Base-by-base conservation (phyloP, 1,140 invertebrate species). In the Atta texana region DNA sequence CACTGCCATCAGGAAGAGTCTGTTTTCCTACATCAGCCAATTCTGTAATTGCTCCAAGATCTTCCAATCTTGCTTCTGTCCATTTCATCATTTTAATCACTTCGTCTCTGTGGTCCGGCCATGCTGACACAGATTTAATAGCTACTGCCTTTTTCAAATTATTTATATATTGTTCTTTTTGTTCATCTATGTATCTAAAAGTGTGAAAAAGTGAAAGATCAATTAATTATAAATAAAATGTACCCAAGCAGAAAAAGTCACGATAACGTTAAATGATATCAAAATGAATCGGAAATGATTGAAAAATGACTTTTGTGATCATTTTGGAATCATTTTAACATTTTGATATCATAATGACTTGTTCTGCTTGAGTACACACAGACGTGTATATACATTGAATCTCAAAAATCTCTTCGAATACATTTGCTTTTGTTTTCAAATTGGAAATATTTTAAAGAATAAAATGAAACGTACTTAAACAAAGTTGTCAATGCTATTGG, bases 41-140 rank as follows among this genome's bases (percentile, higher is more conserved):
- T 93, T 98, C 97, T 66, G 97, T 97, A 55, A 94, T 95, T 18
- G 97, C 97, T 12, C 98, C 98, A 53, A 99, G 95, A 64, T 96
- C 96, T 93, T 97, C 97, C 81, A 99, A 94, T 93, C 96, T 97
- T 53, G 96, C 95, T 76, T 97, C 96, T 39, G 97, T 97, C 98
- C 97, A 99, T 85, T 98, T 95, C 24, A 99, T 96, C 97, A 98
- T 98, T 91, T 95, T 96, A 14, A 96, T 92, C 74, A 98, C 96
- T 85, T 99, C 98, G 55, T 95, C 93, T 69, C 98, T 95, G 61
- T 96, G 96, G 86, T 98, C 97, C n/a, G 97, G 96, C 97, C 97
- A 98, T 93, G 98, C 97, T n/a, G 99, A 99, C 8, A 99, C 98
- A 55, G 98, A 99, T 92, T 98, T 97, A 92, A 99, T 99, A 3